phyloP scores from a whole-genome alignment of 23 tunicate species.

The Styela plicata region DNA sequence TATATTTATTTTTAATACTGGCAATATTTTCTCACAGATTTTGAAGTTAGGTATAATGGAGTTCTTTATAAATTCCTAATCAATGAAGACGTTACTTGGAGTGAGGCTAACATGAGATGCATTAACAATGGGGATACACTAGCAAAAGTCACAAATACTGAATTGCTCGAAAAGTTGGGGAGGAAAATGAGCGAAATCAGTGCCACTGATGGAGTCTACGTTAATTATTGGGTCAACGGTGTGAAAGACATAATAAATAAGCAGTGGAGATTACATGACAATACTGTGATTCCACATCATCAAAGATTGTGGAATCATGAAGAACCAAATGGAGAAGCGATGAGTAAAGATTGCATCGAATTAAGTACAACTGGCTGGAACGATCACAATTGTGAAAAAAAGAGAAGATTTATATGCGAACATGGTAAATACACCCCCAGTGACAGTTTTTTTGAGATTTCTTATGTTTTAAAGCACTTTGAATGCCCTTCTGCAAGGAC shows the following conservation, averaged over 20 bases:
- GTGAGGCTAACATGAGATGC: background rate
- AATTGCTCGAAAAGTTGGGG: background rate
- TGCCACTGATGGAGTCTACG: background rate
- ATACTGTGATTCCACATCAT: background rate
- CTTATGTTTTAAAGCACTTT: no score
- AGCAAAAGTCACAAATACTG: background rate
- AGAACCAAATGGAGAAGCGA: background rate
- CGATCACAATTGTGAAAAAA: background rate
- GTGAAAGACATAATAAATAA: background rate
- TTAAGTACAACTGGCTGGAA: background rate
- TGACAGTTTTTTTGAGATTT: no score
- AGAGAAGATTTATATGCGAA: background rate
- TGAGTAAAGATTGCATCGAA: background rate
- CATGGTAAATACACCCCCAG: no score
- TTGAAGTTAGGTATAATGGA: background rate
- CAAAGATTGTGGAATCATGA: background rate
- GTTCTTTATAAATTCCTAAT: no score
- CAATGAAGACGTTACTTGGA: background rate
- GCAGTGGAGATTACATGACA: background rate
- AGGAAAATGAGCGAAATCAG: background rate
- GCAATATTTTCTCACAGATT: background rate
- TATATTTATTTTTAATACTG: background rate
- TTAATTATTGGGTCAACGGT: background rate
- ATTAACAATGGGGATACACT: background rate
- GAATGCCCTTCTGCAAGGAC: no score